Percentiles rank a stretch among this genome's conserved stretches.
phyloP scores from a whole-genome alignment of 1,140 invertebrate species.

The Eulimnadia texana region DNA sequence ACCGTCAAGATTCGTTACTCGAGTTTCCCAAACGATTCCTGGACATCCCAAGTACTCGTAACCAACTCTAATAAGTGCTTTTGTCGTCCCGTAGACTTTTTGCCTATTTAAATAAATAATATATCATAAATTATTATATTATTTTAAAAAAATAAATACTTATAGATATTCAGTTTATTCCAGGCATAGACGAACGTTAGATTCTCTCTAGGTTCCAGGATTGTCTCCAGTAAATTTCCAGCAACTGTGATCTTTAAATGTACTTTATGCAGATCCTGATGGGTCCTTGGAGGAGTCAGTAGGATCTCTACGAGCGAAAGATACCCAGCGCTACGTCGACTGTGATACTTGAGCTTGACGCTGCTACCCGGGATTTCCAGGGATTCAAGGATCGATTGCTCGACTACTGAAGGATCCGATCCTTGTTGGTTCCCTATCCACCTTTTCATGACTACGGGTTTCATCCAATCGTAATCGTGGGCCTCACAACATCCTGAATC shows the following conservation, averaged over 20 bases:
- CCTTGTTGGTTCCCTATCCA: slow-evolving; percentile 97
- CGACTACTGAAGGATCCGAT: slow-evolving; percentile 58
- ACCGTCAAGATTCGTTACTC: slow-evolving; percentile 81
- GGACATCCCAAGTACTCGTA: slow-evolving; percentile 75
- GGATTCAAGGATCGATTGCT: slow-evolving; percentile 61
- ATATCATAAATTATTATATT: no score
- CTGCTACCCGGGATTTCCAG: slow-evolving; percentile 87
- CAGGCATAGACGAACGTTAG: slow-evolving; percentile 89
- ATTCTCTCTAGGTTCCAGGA: slow-evolving; percentile 88
- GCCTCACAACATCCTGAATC: slow-evolving; percentile 59
- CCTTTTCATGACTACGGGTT: slow-evolving; percentile 81
- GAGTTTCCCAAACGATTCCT: slow-evolving; percentile 80
- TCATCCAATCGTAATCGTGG: slow-evolving; percentile 86
- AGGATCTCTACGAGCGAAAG: slow-evolving; percentile 81
- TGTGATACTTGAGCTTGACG: slow-evolving; percentile 88
- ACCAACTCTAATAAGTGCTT: slow-evolving; percentile 69
- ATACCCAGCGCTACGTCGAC: slow-evolving; percentile 76
- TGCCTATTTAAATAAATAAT: slow-evolving; percentile 44
- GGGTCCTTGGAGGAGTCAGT: slow-evolving; percentile 64
- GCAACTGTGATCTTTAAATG: slow-evolving; percentile 81
- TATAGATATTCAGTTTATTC: slow-evolving; percentile 94
- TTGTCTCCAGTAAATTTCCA: slow-evolving; percentile 74
- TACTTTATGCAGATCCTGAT: slow-evolving; percentile 63
- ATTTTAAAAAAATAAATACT: no score
- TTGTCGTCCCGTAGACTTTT: slow-evolving; percentile 78